Percentiles rank a stretch among this genome's conserved stretches.
These are phyloP conservation scores for Agrotis ipsilon DNA, from an alignment of 2,888 invertebrate genomes.

Conservation along the genomic window DNA sequence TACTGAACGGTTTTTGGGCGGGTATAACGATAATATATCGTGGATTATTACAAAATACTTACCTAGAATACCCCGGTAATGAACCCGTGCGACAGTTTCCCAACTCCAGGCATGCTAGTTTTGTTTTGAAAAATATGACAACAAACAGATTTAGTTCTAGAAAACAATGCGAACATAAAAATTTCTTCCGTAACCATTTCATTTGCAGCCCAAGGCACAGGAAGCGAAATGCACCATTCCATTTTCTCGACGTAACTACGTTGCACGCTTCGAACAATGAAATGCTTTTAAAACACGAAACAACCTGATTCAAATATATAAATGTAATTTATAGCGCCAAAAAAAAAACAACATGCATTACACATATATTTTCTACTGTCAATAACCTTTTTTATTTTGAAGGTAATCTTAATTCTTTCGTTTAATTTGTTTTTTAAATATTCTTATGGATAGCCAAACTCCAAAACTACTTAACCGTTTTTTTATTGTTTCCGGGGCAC, in stretches of 20 bases:
- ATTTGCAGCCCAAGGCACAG: slow-evolving; percentile 87
- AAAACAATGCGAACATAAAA: slow-evolving; percentile 78
- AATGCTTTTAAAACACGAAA: slow-evolving; percentile 89
- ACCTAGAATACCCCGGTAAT: no score
- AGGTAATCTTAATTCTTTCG: no score
- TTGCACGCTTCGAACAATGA: slow-evolving; percentile 88
- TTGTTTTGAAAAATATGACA: slow-evolving; percentile 28
- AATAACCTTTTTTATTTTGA: background rate
- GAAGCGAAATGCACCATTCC: slow-evolving; percentile 86
- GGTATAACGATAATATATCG: no score
- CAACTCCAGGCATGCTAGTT: background rate
- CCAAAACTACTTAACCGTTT: no score
- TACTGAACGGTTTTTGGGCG: no score
- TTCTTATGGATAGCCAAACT: no score
- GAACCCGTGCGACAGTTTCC: no score
- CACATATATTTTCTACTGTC: background rate
- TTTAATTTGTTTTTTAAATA: no score
- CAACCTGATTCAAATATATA: slow-evolving; percentile 83
- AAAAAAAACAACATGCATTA: slow-evolving; percentile 53
- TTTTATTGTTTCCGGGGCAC: no score
- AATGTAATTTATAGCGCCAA: slow-evolving; percentile 75
- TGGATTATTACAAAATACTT: no score
- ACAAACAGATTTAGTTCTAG: slow-evolving; percentile 66
- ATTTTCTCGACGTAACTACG: slow-evolving; percentile 87
- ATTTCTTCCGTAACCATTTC: slow-evolving; percentile 82